Evolutionary conservation across 1,140 invertebrate genomes (phyloP), one percentile per base, ranked within the genome.

Genomic region (Anastatus disparis): DNA sequence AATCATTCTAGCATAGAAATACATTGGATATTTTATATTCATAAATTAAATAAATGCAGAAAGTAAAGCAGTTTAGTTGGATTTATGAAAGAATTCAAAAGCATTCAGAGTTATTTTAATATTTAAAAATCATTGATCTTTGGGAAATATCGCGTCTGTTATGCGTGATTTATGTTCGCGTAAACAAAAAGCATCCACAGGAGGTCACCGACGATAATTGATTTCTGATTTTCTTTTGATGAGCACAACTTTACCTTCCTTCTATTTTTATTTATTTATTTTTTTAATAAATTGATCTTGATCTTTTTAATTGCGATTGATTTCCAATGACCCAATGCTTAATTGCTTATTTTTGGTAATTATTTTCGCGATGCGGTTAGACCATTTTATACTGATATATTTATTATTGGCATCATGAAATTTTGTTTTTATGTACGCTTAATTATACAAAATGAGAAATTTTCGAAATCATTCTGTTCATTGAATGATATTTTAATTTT

Each of bases 221-320:
- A 58, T 67, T 58, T 48, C 40, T 58, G 38, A 67, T 67, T 67
- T 58, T 56, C 17, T 66, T 58, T 46, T 17, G 10, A 52, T 29
- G 13, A n/a, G n/a, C n/a, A n/a, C n/a, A n/a, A n/a, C n/a, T n/a
- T n/a, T n/a, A 42, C 26, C 22, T 44, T 17, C 12, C 3, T 52
- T 27, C 29, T n/a, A 24, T 13, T 29, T 31, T 17, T 38, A 24
- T n/a, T 29, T n/a, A 1, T 0, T 29, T 2, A 7, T 46, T 61
- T 44, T 61, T 61, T 46, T 15, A 29, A 17, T 17, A 4, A 2
- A 64, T 64, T 24, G 50, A 64, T 53, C 24, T 26, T n/a, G 17
- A 35, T 48, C 52, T n/a, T n/a, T 64, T 64, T 64, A 27, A 53
- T 40, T 53, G 20, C 31, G 53, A 64, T 52, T 50, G 38, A 10